Evolutionary conservation across 2,888 invertebrate genomes (phyloP), one percentile per base, ranked within the genome.

Genomic region (Heliothis peltigera): DNA sequence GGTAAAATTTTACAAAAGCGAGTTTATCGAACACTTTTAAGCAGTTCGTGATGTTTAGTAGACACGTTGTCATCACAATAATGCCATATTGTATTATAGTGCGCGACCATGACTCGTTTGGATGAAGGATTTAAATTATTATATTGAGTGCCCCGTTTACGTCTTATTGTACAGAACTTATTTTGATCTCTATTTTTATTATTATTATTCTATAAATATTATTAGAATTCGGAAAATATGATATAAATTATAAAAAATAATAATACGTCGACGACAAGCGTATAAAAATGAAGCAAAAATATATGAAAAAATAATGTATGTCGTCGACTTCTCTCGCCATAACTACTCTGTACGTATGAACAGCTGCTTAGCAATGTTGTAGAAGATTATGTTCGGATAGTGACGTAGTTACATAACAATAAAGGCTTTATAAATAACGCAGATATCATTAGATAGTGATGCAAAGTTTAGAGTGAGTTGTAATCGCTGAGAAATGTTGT

Each of bases 381-480:
- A 82, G 79, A 43, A 56, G 56, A 72, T 76, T 80, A 70, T 79
- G 53, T 75, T 72, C 17, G 70, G 67, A 64, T 76, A 75, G 64
- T 54, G 63, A 70, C 75, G 75, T 84, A 72, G 74, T 72, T 64
- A 65, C 46, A 68, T 76, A 68, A 53, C 76, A 46, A 44, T 53
- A 73, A 79, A 72, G 83, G 89, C 90, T 91, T 89, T 91, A 89
- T 91, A 91, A 89, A 91, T 92, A 90, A 70, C 76, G 89, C 88
- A 70, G 77, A 75, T 73, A 81, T 81, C 74, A 79, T 79, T 87
- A 85, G 81, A 75, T 84, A 82, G 78, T 81, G 65, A 82, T 80
- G 84, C 84, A 86, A 83, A 76, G 74, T 81, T 80, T 89, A 87
- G 87, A 87, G 87, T 87, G 89, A 89, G 83, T 87, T 90, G 86